phyloP scores from a whole-genome alignment of 2,113 vertebrate genomes.

The Gnathonemus echidnorhynchus region DNA sequence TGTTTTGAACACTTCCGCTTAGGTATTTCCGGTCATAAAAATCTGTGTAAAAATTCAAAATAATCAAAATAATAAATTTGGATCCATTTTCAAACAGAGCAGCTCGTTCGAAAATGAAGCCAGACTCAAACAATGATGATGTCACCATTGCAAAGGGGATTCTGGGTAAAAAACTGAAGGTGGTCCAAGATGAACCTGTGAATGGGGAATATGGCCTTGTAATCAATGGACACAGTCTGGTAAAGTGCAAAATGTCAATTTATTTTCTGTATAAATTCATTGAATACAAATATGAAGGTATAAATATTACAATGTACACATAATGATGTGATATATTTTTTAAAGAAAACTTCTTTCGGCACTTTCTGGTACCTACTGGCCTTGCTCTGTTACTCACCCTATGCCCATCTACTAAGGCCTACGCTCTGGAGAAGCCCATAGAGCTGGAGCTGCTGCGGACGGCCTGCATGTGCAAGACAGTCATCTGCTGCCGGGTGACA shows the following conservation, averaged over 20 bases:
- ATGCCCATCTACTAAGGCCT: constrained; percentile 60
- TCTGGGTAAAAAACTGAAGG: constrained; percentile 41
- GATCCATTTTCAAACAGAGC: constrained; percentile 49
- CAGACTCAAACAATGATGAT: constrained; percentile 48
- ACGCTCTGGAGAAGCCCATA: constrained; percentile 71
- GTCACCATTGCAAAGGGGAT: constrained; percentile 40
- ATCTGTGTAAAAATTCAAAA: not conserved
- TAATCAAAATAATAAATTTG: not conserved
- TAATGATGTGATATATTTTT: not conserved
- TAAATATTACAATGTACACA: not conserved
- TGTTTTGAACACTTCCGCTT: not conserved
- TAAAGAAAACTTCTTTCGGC: not conserved
- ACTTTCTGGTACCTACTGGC: not conserved
- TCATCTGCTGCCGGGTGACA: constrained; percentile 91
- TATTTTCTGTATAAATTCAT: not conserved
- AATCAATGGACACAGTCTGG: constrained; percentile 88
- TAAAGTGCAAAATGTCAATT: constrained; percentile 39
- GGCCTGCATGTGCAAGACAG: constrained; percentile 81
- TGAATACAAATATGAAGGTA: not conserved
- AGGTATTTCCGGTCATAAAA: not conserved
- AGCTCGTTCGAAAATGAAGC: constrained; percentile 71
- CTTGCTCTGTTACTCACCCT: not conserved
- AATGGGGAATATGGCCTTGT: constrained; percentile 78
- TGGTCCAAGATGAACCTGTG: constrained; percentile 65
- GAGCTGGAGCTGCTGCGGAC: constrained; percentile 78